phyloP scores from a whole-genome alignment of 2,113 vertebrate species.

The Zonotrichia leucophrys region DNA sequence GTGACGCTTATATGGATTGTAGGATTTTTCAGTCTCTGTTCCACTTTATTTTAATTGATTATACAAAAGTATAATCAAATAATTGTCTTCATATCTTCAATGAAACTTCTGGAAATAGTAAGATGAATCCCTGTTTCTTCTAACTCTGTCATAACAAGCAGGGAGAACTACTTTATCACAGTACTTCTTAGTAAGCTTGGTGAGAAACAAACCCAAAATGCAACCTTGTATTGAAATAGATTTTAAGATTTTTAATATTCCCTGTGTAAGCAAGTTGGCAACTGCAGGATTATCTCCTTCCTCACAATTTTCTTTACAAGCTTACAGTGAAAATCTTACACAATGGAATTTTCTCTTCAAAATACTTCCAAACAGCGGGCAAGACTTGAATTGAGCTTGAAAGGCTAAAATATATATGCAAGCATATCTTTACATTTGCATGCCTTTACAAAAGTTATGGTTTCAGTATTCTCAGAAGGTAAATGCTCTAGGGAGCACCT shows the following conservation, averaged over 20 bases:
- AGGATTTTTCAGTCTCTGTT: not conserved
- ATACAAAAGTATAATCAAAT: not conserved
- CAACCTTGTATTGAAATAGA: not conserved
- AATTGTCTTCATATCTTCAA: not conserved
- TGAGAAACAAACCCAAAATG: not conserved
- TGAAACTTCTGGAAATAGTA: not conserved
- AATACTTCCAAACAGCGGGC: not conserved
- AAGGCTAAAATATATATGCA: not conserved
- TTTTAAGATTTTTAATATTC: not conserved
- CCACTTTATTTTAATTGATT: not conserved
- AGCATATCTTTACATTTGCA: not conserved
- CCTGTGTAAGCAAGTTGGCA: not conserved
- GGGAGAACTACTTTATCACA: not conserved
- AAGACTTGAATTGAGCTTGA: not conserved
- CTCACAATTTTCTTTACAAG: not conserved
- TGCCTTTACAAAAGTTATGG: not conserved
- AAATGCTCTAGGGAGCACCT: not conserved
- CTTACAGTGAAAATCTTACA: not conserved
- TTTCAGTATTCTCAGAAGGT: not conserved
- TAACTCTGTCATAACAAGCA: not conserved
- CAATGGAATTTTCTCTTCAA: not conserved
- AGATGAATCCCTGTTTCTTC: not conserved
- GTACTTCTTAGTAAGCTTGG: not conserved
- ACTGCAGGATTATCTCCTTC: not conserved
- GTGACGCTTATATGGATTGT: not conserved